These are phyloP conservation scores for Melanerpes aurifrons DNA, from an alignment of 2,113 vertebrate genomes.

Conservation along the genomic window DNA sequence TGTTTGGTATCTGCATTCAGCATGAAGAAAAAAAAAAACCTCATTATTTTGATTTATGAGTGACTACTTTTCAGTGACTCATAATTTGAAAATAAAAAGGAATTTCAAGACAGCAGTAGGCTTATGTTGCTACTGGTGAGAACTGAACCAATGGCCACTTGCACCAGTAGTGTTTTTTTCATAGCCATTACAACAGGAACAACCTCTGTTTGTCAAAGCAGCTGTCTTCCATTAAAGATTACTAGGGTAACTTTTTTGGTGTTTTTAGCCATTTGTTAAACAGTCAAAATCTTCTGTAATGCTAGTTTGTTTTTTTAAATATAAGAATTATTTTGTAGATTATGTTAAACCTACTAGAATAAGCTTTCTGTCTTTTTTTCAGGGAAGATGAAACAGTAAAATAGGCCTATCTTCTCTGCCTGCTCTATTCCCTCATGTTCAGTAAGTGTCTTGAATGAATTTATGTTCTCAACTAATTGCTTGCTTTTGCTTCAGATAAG, in stretches of 20 bases:
- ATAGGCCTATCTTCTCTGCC: not conserved
- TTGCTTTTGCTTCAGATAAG: slow-evolving; percentile 74
- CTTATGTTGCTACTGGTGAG: not conserved
- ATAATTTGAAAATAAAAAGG: slow-evolving; percentile 11
- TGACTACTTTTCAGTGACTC: not conserved
- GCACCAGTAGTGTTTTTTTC: accelerated
- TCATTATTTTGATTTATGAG: not conserved
- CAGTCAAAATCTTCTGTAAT: not conserved
- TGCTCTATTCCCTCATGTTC: slow-evolving; percentile 43
- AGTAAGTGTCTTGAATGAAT: slow-evolving; percentile 59
- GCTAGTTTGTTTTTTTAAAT: not conserved
- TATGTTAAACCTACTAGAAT: not conserved
- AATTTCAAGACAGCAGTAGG: not conserved
- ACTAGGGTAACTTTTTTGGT: not conserved
- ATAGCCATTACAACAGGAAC: not conserved
- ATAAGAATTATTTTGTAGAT: not conserved
- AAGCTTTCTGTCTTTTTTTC: not conserved
- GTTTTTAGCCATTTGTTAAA: not conserved
- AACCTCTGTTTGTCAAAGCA: not conserved
- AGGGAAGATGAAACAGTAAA: slow-evolving; percentile 9
- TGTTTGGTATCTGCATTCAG: not conserved
- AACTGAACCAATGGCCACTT: not conserved
- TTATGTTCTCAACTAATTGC: slow-evolving; percentile 69
- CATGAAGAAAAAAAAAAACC: not conserved
- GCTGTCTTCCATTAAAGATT: not conserved